phyloP scores from a whole-genome alignment of 2,888 invertebrate genomes.

The Calameuta idolon region DNA sequence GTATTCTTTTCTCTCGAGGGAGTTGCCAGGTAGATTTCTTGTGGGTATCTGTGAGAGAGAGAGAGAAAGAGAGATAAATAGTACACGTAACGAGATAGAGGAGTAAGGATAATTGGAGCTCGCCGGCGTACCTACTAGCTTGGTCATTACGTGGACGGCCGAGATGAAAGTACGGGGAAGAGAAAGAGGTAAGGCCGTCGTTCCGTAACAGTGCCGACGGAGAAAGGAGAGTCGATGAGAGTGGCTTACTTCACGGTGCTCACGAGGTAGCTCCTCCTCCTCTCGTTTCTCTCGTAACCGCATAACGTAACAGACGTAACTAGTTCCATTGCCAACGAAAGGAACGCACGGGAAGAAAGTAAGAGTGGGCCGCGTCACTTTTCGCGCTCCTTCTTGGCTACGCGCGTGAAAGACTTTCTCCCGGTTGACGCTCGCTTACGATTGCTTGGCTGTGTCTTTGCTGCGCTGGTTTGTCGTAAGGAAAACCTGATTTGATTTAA shows the following conservation, averaged over 20 bases:
- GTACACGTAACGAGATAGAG: neutral
- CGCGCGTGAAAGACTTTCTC: constrained; percentile 12
- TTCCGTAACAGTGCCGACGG: constrained; percentile 12
- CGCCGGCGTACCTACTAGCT: neutral
- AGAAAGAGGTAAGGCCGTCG: constrained; percentile 20
- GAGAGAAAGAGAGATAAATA: constrained; percentile 14
- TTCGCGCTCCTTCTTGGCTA: constrained; percentile 36
- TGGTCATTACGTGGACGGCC: neutral
- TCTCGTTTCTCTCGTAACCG: constrained; percentile 46
- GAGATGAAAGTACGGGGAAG: constrained; percentile 15
- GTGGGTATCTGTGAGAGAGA: constrained; percentile 15
- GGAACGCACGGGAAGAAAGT: constrained; percentile 35
- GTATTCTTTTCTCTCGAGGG: neutral
- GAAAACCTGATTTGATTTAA: neutral
- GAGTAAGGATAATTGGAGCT: neutral
- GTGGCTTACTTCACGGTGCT: constrained; percentile 22
- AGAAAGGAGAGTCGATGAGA: constrained; percentile 21
- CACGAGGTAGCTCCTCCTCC: constrained; percentile 24
- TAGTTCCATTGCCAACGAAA: constrained; percentile 66
- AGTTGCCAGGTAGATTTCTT: constrained; percentile 26
- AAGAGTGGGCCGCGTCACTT: constrained; percentile 59
- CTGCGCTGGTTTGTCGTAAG: neutral
- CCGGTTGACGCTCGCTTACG: neutral
- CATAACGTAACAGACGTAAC: constrained; percentile 62
- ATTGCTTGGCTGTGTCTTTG: constrained; percentile 6